Base-by-base conservation (phyloP, 2,888 invertebrate species). In the Pyrochroa serraticornis region DNA sequence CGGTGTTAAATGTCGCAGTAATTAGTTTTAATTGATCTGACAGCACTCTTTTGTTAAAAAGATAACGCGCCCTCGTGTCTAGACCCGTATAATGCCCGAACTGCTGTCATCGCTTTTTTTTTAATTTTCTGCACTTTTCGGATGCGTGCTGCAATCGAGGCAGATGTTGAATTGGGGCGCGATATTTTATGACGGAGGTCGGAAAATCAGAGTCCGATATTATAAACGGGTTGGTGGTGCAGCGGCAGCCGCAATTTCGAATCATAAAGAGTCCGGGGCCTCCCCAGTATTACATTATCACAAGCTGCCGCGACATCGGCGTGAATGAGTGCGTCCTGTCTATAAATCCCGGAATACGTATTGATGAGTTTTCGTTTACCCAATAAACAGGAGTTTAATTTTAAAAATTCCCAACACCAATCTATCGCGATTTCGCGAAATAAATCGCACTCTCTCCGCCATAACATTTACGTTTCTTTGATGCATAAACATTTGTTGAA, bases 281-380 rank as follows among this genome's bases (percentile, higher is more conserved):
- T 46, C 60, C 52, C 64, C 44, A 64, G 41, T 65, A 64, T 65
- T 64, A 64, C 66, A 69, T 72, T 70, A 71, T 71, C 68, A 60
- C 71, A 71, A 70, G 68, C 71, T 70, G 71, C 63, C 58, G 63
- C 66, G 33, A 22, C 22, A 5, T 34, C 2, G 37, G 49, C 58
- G 59, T 63, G 63, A 57, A 60, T 62, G 60, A 41, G 42, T 42
- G 53, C 30, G 42, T 41, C 46, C 47, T 41, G 36, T 46, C 68
- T 52, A 68, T 70, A 67, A 70, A 70, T 70, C 60, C 58, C 49
- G 54, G 55, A 46, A 49, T 58, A 58, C 58, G 65, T 69, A 67
- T 64, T 69, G 69, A 70, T 70, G 68, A 68, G 67, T 67, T 66
- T 67, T 62, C 65, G 65, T 67, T 67, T 60, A 51, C 52, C 53